phyloP scores from a whole-genome alignment of 2,113 vertebrate species.

The Spermophilus dauricus region DNA sequence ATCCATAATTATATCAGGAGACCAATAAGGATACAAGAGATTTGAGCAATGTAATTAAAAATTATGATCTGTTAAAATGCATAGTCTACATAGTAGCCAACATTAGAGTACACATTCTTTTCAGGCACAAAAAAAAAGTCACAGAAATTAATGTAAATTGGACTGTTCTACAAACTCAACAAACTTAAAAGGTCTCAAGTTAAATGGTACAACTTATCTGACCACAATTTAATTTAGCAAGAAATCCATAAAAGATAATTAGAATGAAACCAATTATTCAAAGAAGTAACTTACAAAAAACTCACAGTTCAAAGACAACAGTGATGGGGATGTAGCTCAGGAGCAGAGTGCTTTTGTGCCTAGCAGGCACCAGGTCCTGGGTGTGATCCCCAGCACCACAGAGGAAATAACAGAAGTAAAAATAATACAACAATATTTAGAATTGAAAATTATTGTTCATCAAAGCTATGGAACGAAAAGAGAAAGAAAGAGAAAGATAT shows the following conservation, averaged over 20 bases:
- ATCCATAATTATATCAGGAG: background rate
- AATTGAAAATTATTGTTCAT: background rate
- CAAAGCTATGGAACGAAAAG: background rate
- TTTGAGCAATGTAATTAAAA: background rate
- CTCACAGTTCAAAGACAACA: background rate
- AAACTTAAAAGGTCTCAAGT: background rate
- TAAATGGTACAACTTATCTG: background rate
- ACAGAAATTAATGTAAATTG: background rate
- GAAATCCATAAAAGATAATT: background rate
- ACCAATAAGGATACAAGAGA: background rate
- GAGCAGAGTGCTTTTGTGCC: background rate
- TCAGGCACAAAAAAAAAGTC: slow-evolving; percentile 27
- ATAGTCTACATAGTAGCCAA: background rate
- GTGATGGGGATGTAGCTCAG: background rate
- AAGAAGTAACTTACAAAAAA: background rate
- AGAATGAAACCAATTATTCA: background rate
- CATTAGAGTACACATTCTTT: background rate
- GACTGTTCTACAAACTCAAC: background rate
- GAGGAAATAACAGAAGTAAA: too few relatives aligned
- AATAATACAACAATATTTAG: background rate
- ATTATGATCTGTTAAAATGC: background rate
- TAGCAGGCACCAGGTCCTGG: background rate
- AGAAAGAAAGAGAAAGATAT: background rate
- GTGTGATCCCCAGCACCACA: too few relatives aligned
- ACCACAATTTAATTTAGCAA: background rate